Base-by-base conservation (phyloP, 2,797 vertebrate species). In the Sparidentex hasta region DNA sequence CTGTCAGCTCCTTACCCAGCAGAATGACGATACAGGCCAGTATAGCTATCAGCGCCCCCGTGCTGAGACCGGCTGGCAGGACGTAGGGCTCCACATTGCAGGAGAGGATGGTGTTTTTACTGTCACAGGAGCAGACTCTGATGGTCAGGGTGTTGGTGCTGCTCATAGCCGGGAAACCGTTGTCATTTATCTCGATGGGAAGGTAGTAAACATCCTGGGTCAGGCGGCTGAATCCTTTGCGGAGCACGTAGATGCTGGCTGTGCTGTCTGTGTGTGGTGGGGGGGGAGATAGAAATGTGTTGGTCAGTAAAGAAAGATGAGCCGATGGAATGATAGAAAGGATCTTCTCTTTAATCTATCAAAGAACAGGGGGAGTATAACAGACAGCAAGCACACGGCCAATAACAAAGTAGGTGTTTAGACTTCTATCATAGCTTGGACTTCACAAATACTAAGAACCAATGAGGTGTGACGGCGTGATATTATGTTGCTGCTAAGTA, bases 21-120 rank as follows among this genome's bases (percentile, higher is more conserved):
- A 99, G 92, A 17, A 99, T 99, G 85, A 99, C 97, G 3, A 99
- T 99, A 80, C 98, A 99, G 80, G 98, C 97, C 2, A 99, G 96
- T 80, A 99, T 99, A 71, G 98, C 98, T 0, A 99, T 96, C 46
- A 99, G 95, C 0, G 98, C 98, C 0, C 97, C 98, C 0, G 98
- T 99, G 94, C 98, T 99, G 54, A 99, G 95, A 0, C 98, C 98
- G 0, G 98, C 97, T 0, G 96, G 96, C 7, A 99, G 95, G 12
- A 96, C 87, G 47, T 96, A 96, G 16, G 98, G 97, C 81, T 98
- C 97, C 0, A 96, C 97, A 0, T 96, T 99, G 77, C 98, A 99
- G 79, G 97, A 98, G 0, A 97, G 95, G 88, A 98, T 92, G 16
- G 90, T 95, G 52, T 97, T 96, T 0, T 95, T 92, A 87, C 94